Evolutionary conservation across 2,113 vertebrate species (phyloP), one percentile per base, ranked within the genome.

Genomic region (Rhineura floridana): DNA sequence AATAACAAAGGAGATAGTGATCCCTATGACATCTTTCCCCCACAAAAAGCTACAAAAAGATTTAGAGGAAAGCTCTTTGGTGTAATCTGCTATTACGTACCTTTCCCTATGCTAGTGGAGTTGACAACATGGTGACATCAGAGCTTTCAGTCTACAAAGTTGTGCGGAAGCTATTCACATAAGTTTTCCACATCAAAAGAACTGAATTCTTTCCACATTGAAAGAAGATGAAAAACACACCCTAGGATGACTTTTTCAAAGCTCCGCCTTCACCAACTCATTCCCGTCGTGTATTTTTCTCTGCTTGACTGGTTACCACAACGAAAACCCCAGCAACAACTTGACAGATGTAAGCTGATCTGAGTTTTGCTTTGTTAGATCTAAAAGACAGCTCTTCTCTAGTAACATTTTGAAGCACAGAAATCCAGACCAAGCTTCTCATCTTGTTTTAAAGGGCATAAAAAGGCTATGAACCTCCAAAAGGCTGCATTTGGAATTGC

Each of bases 31-130:
- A 69, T 62, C 85, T 30, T 44, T 81, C 46, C 83, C 90, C 10
- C 55, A 36, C 36, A 77, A 36, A 59, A 76, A 81, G 77, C 70
- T 89, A 62, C 75, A 88, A 46, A 19, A 81, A 39, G 30, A 82
- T 3, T 11, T 44, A 55, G 39, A 3, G 39, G 9, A 83, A 89
- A 88, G 78, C 39, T 2, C 15, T 46, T 65, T 83, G n/a, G 65
- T 12, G 5, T 8, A 78, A 48, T 83, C 83, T 62, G 46, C 85
- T 15, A 39, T 86, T 86, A 86, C 81, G 67, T 12, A 9, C 6
- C 48, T 28, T 63, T 81, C 78, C 48, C 83, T 46, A 81, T n/a
- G 48, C 30, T 50, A 0, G 1, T 67, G 80, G 62, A 88, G 25
- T 46, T 87, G 1, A 3, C 70, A 11, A 6, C 6, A 0, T 46